phyloP scores from a whole-genome alignment of 1,140 invertebrate species.

The Thrips palmi region DNA sequence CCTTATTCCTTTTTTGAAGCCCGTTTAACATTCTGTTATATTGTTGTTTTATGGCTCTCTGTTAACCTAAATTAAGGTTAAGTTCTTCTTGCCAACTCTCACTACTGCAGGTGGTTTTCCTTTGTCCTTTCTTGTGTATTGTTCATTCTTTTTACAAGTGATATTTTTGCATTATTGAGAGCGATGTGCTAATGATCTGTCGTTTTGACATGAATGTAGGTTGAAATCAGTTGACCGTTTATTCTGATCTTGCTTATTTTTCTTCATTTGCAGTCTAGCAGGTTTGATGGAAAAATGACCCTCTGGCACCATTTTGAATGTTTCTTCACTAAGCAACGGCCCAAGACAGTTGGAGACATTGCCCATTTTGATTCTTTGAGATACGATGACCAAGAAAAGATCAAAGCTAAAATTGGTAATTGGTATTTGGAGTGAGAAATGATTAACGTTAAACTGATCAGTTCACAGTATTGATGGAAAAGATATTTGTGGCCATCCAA shows the following conservation, averaged over 20 bases:
- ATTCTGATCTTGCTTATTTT: slow-evolving; percentile 9
- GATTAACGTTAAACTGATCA: too few species aligned
- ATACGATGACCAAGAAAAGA: slow-evolving; percentile 71
- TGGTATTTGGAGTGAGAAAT: too few species aligned
- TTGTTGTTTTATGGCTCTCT: too few species aligned
- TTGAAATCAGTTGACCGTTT: too few species aligned
- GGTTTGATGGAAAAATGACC: slow-evolving; percentile 77
- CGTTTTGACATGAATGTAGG: background rate
- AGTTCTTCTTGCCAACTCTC: too few species aligned
- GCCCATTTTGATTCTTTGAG: slow-evolving; percentile 65
- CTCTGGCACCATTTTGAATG: slow-evolving; percentile 82
- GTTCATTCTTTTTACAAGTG: background rate
- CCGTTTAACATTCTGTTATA: too few species aligned
- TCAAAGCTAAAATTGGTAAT: slow-evolving; percentile 53
- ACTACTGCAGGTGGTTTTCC: too few species aligned
- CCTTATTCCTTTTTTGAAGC: too few species aligned
- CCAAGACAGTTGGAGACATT: slow-evolving; percentile 57
- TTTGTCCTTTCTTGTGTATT: too few species aligned
- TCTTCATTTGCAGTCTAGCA: slow-evolving; percentile 47
- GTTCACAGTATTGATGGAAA: slow-evolving; percentile 8
- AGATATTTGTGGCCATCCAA: slow-evolving; percentile 7
- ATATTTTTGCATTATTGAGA: slow-evolving; percentile 2
- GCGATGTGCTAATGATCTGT: background rate
- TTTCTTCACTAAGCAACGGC: slow-evolving; percentile 71
- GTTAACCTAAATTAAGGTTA: too few species aligned